Evolutionary conservation across 2,113 vertebrate species (phyloP), one percentile per base, ranked within the genome.

Genomic region (Xiphias gladius): DNA sequence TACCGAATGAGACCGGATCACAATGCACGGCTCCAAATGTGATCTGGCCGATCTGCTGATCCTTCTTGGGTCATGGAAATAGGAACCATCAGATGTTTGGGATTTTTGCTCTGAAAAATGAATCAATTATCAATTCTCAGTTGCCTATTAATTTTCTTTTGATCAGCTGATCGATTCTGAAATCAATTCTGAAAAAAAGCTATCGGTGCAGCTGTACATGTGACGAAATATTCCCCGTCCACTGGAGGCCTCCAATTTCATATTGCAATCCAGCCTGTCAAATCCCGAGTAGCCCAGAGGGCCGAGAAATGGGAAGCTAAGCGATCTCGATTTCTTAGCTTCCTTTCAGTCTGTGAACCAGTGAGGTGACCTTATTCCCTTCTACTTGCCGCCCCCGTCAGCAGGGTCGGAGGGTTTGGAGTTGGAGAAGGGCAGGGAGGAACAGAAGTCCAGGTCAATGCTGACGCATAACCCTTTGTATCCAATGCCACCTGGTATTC

Each of bases 321-420:
- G 9, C 5, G 0, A 3, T 54, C 28, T 41, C 59, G 35, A n/a
- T 75, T 35, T 66, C 20, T 37, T 22, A 41, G 68, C 69, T 75
- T 73, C 71, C 35, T 5, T 26, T 67, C 48, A 70, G 78, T 83
- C 66, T 59, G 7, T 67, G 20, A 65, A 37, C 11, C 46, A 24
- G 50, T 2, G 1, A 74, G 28, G 61, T 32, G 65, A 8, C 20
- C 46, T 85, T 4, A 55, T 59, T 59, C 54, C 65, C 22, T 2
- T 66, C 73, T 94, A 91, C 91, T 93, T 94, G 77, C 82, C 62
- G 12, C 62, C 58, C 13, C 26, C 73, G 76, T 86, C 59, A 1
- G 88, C 74, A 9, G 85, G 82, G 30, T 55, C 59, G 76, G 26
- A n/a, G 12, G 50, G 59, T 66, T 90, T 90, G 55, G 82, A 69